phyloP scores from a whole-genome alignment of 2,113 vertebrate species.

The Myrmophylax atrothorax region DNA sequence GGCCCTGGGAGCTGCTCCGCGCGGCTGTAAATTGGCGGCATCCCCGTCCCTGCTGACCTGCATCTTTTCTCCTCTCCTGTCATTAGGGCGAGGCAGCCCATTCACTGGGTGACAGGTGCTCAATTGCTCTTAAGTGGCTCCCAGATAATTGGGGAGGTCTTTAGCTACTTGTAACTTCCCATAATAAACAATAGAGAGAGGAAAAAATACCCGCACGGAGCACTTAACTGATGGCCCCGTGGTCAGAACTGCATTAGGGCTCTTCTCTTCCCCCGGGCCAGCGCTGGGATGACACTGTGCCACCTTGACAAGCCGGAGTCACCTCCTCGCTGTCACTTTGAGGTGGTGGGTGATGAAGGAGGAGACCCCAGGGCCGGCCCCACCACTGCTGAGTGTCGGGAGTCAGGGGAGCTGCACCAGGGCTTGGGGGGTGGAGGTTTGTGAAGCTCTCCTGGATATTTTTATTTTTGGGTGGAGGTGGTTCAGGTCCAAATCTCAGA shows the following conservation, averaged over 20 bases:
- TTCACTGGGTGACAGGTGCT: slow-evolving; percentile 70
- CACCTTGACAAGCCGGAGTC: neutral
- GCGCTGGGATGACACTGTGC: accelerated
- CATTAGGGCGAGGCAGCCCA: slow-evolving; percentile 56
- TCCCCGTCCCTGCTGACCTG: slow-evolving; percentile 14
- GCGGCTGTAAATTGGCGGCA: slow-evolving; percentile 16
- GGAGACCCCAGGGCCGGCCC: accelerated
- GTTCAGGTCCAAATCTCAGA: neutral
- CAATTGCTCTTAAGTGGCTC: slow-evolving; percentile 70
- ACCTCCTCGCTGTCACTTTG: neutral
- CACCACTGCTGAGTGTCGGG: accelerated
- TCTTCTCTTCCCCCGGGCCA: neutral
- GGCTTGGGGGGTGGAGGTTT: neutral
- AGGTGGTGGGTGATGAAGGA: neutral
- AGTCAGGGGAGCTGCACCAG: accelerated
- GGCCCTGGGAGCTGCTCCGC: neutral
- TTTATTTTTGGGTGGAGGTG: neutral
- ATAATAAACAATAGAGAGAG: slow-evolving; percentile 58
- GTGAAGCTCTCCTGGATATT: neutral
- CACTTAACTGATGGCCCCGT: neutral
- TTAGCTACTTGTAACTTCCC: slow-evolving; percentile 72
- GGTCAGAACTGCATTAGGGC: slow-evolving; percentile 19
- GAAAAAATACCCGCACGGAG: neutral
- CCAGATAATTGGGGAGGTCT: slow-evolving; percentile 72
- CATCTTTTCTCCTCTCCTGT: slow-evolving; percentile 52